Evolutionary conservation across 2,113 vertebrate species (phyloP), one percentile per base, ranked within the genome.

Genomic region (Sturnus vulgaris): DNA sequence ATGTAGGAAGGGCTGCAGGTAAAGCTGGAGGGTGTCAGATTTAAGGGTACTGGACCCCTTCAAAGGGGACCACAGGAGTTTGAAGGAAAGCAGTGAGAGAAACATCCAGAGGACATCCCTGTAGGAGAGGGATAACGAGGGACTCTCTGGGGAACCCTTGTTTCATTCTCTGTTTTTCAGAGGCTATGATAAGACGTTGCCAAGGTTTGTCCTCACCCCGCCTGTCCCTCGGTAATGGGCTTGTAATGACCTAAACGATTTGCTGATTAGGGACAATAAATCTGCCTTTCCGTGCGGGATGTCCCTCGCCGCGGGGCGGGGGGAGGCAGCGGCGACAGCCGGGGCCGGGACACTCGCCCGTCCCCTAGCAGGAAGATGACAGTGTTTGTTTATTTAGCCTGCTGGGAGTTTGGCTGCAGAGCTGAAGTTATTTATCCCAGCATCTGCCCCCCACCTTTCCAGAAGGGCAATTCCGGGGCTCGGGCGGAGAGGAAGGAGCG

Each of bases 211-310:
- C 86, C 87, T 94, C 86, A 95, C 97, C 93, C 96, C 53, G 82
- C 97, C 98, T 96, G 98, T 98, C 98, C 97, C 95, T 98, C 94
- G 65, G 97, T 98, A 99, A 99, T 98, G 98, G 98, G 98, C 97
- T 98, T 98, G 98, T 98, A 98, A 99, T 98, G 98, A 99, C 97
- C 98, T 98, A 98, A 99, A 98, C 98, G 98, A 98, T 98, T 98
- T 98, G 98, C 98, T 99, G 98, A 99, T 98, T 98, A 98, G 92
- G 97, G 97, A 99, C 98, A 99, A 99, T 99, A 98, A 98, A 98
- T 98, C 98, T 98, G 98, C 98, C 98, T 98, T 98, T 97, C 98
- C 91, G 93, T 96, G 50, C 42, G 52, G 73, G 69, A 50, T 84
- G 81, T 83, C 83, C 63, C 72, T 63, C 46, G 5, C 49, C 6